Conservation (phyloP, 2,113 vertebrate species). For the Monopterus albus region DNA sequence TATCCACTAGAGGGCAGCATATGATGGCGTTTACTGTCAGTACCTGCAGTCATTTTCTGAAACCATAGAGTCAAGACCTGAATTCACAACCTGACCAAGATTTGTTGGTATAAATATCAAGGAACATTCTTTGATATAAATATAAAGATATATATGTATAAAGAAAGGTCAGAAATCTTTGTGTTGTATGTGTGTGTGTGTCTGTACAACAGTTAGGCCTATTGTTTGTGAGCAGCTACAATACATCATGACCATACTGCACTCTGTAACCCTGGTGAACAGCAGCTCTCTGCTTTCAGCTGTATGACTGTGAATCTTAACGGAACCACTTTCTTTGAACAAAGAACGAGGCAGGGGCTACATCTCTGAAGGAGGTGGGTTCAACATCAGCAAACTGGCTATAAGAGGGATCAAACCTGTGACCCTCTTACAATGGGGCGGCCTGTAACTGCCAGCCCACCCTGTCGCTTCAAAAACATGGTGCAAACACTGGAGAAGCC, state of each 20-base stretch:
- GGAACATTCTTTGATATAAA: neutral
- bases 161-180: neutral
- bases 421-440: slow-evolving; percentile 45
- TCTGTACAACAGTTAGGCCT: neutral
- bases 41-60: neutral
- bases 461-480: slow-evolving; percentile 22
- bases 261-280: neutral
- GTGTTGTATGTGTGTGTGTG: neutral
- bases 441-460: slow-evolving; percentile 41
- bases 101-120: neutral
- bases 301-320: slow-evolving; percentile 24
- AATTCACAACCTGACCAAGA: neutral
- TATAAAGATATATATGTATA: no score
- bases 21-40: neutral
- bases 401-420: slow-evolving; percentile 51
- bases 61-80: slow-evolving; percentile 10
- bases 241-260: neutral
- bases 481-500: slow-evolving; percentile 36
- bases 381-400: slow-evolving; percentile 10
- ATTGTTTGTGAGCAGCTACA: slow-evolving; percentile 5
- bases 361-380: slow-evolving; percentile 16
- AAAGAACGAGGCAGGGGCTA: slow-evolving; percentile 21
- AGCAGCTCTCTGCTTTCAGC: slow-evolving; percentile 25
- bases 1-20: slow-evolving; percentile 64
- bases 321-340: slow-evolving; percentile 29